Evolutionary conservation across 1,140 invertebrate genomes (phyloP).

Genomic region (Apis florea): DNA sequence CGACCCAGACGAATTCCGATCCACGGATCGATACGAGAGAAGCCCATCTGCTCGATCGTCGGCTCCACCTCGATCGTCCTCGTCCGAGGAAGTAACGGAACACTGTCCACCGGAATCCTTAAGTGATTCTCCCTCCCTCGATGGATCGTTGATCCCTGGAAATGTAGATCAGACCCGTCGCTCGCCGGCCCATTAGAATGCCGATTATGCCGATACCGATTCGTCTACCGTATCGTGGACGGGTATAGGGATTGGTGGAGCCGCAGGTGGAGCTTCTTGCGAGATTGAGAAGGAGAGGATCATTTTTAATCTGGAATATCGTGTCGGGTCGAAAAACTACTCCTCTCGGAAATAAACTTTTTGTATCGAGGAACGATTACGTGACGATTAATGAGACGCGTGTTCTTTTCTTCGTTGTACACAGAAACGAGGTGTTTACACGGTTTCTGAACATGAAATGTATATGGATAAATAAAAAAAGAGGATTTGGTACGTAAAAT

Average conservation of each 20-base stretch:
- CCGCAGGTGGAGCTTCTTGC: background rate
- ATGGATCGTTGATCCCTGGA: conserved; percentile 34
- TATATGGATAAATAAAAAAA: no score
- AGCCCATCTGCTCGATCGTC: conserved; percentile 25
- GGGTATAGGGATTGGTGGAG: background rate
- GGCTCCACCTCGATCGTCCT: conserved; percentile 36
- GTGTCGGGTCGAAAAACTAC: no score
- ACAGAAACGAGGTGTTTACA: no score
- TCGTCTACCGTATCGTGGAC: background rate
- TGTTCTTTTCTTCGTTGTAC: no score
- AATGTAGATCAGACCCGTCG: conserved; percentile 18
- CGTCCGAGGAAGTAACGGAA: conserved; percentile 57
- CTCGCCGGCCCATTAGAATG: conserved; percentile 10
- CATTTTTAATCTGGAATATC: no score
- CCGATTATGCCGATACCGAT: conserved; percentile 27
- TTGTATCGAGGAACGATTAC: no score
- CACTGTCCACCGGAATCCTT: conserved; percentile 51
- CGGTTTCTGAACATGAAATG: no score
- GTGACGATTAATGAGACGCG: no score
- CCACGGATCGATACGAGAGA: conserved; percentile 23
- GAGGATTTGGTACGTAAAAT: no score
- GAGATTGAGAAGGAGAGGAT: no score
- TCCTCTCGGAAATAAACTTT: no score
- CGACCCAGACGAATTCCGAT: conserved; percentile 49
- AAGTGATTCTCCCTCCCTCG: conserved; percentile 37